Percentiles rank a stretch among this genome's conserved stretches.
Conservation (phyloP, 2,888 invertebrate species). For the Notodonta ziczac region DNA sequence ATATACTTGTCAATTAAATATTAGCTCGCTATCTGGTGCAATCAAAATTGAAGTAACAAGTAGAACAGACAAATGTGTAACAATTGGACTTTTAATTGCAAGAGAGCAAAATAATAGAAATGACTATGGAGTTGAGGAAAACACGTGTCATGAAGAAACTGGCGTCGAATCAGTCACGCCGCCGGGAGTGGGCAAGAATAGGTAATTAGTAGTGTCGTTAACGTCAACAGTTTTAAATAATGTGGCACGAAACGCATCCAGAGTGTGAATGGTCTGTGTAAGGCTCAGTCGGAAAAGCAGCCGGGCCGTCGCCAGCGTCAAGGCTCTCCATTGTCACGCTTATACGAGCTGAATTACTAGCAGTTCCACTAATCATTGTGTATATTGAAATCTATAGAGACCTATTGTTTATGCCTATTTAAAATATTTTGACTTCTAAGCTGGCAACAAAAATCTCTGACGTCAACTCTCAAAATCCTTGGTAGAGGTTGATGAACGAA, state of each 20-base stretch:
- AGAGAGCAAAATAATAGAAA: conserved; percentile 51
- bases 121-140: conserved; percentile 50
- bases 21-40: conserved; percentile 36
- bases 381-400: conserved; percentile 6
- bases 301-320: conserved; percentile 54
- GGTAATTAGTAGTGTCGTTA: conserved; percentile 62
- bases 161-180: conserved; percentile 53
- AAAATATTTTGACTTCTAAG: conserved; percentile 1
- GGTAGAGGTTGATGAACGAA: conserved; percentile 12
- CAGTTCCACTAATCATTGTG: conserved; percentile 17
- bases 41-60: conserved; percentile 32
- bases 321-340: conserved; percentile 52
- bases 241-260: conserved; percentile 52
- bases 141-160: conserved; percentile 55
- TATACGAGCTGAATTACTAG: conserved; percentile 31
- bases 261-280: conserved; percentile 57
- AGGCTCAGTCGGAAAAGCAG: conserved; percentile 52
- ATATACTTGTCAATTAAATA: conserved; percentile 25
- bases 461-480: conserved; percentile 20
- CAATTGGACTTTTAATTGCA: conserved; percentile 17
- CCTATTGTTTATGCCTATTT: conserved; percentile 15
- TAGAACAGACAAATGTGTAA: neutral
- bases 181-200: conserved; percentile 61
- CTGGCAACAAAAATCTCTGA: conserved; percentile 30
- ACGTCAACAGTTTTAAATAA: conserved; percentile 66